phyloP scores from a whole-genome alignment of 2,888 invertebrate species.

The Philaethria dido region DNA sequence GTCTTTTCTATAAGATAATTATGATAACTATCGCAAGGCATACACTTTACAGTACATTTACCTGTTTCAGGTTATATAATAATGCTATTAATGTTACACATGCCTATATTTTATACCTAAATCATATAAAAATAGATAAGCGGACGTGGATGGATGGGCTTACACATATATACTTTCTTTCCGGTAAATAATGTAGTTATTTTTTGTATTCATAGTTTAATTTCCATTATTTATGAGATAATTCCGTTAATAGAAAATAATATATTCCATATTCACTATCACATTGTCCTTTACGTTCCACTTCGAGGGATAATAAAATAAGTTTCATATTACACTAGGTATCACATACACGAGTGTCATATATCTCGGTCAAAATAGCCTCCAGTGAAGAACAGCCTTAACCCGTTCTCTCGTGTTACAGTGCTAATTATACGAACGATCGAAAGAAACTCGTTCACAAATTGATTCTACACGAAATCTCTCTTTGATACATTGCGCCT shows the following conservation, averaged over 20 bases:
- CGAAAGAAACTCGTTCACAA: conserved; percentile 38
- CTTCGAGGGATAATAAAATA: conserved; percentile 10
- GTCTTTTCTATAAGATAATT: neutral
- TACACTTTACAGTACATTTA: neutral
- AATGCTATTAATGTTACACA: neutral
- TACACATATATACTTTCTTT: conserved; percentile 7
- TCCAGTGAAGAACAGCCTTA: conserved; percentile 31
- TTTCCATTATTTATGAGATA: neutral
- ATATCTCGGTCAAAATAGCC: conserved; percentile 32
- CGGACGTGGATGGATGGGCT: neutral
- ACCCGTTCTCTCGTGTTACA: conserved; percentile 33
- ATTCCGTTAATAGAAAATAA: neutral
- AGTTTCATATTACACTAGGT: conserved; percentile 21
- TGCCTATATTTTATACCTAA: neutral
- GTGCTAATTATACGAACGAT: conserved; percentile 38
- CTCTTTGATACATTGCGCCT: conserved; percentile 35
- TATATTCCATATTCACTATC: neutral
- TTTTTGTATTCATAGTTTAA: neutral
- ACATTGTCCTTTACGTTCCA: conserved; percentile 1
- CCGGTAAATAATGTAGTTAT: neutral
- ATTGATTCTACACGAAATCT: conserved; percentile 39
- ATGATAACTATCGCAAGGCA: neutral
- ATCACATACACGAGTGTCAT: conserved; percentile 27
- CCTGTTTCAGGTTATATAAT: neutral
- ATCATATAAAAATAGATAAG: conserved; percentile 4